Evolutionary conservation across 2,888 invertebrate species (phyloP), one percentile per base, ranked within the genome.

Genomic region (Rhopalosiphum nymphaeae): DNA sequence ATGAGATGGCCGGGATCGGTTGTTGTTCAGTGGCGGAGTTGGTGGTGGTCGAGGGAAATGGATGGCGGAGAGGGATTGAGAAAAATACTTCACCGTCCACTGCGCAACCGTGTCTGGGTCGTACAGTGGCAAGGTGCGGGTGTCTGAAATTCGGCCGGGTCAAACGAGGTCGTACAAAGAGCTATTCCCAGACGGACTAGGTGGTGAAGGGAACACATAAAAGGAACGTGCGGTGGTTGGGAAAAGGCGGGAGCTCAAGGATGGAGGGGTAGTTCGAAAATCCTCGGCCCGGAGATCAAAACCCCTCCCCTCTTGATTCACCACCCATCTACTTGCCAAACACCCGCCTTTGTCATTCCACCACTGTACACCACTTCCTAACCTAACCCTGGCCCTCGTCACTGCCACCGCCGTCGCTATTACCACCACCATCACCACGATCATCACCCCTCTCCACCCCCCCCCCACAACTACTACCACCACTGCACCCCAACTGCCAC

Each of bases 91-190:
- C 90, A 53, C 36, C 89, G 90, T 93, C 90, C 90, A 86, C 61
- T 49, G 90, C 90, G 84, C 93, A 86, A 90, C 93, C 85, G 53
- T 90, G 90, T 94, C 93, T 94, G 93, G 90, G 85, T 94, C 56
- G 89, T 42, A 86, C 42, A 57, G n/a, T 16, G 90, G 61, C 61
- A 49, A 21, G 93, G 57, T 84, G 93, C 42, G 93, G 89, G 85
- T 85, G 84, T 94, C 90, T 94, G 93, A 94, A 94, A 94, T 49
- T 89, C 93, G 93, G 90, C 90, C 57, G 90, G 93, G 93, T 94
- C 90, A 94, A 94, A 94, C 93, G 90, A 90, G 93, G 93, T 94
- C 90, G 90, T 90, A 94, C 93, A 91, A 94, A 94, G 93, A 94
- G 93, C 93, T 94, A 94, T 94, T 94, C 89, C 93, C 93, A 94